These are phyloP conservation scores for Montipora efflorescens DNA, from an alignment of 64 coral and sea anemone genomes.

Conservation along the genomic window DNA sequence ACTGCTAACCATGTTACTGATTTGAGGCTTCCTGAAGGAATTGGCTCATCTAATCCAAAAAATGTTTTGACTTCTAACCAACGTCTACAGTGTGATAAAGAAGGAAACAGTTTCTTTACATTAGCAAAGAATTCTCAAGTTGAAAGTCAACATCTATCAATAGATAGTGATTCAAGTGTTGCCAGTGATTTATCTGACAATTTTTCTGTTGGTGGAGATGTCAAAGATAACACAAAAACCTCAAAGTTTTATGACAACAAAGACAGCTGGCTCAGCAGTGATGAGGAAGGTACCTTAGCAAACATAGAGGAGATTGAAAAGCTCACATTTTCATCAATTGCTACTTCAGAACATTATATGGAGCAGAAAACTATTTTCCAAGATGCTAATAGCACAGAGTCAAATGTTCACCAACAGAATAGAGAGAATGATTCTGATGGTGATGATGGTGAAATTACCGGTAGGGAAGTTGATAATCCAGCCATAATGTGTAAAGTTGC, in stretches of 20 bases:
- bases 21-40: background rate
- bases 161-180: constrained; percentile 2
- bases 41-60: background rate
- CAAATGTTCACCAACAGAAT: background rate
- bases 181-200: constrained; percentile 42
- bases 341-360: background rate
- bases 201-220: constrained; percentile 32
- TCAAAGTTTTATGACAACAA: constrained; percentile 52
- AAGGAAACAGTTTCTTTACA: background rate
- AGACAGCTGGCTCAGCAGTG: constrained; percentile 89
- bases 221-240: constrained; percentile 52
- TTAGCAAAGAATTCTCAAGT: background rate
- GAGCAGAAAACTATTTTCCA: no score
- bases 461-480: background rate
- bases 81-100: background rate
- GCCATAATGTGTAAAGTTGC: background rate
- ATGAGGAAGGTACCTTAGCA: constrained; percentile 47
- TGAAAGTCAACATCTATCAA: background rate
- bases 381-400: background rate
- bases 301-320: background rate
- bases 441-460: background rate
- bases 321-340: background rate
- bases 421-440: background rate
- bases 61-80: background rate
- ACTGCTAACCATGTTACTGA: background rate